A percentile compares a stretch with the other conserved stretches of the same genome.
Evolutionary conservation across 1,140 invertebrate species (phyloP).

Genomic region (Bombyx mori): ASM3026992v2 NC_085127.1:13948001-13948500

Average conservation of each 20-base stretch:
- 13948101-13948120: no score
- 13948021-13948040: no score
- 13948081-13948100: no score
- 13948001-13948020: no score
- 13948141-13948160: no score
- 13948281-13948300: constrained; percentile 88
- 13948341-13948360: constrained; percentile 86
- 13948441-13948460: constrained; percentile 73
- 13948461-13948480: no score
- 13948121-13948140: no score
- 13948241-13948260: constrained; percentile 40
- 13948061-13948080: no score
- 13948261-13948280: constrained; percentile 90
- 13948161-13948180: no score
- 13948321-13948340: constrained; percentile 89
- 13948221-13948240: constrained; percentile 34
- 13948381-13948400: constrained; percentile 96
- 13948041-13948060: no score
- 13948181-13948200: no score
- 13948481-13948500: background rate
- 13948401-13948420: constrained; percentile 97
- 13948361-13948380: constrained; percentile 99
- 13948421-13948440: constrained; percentile 99
- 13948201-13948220: background rate
- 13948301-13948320: constrained; percentile 94